Evolutionary conservation across 2,797 vertebrate species (phyloP).

Genomic region (Agapornis canus): DNA sequence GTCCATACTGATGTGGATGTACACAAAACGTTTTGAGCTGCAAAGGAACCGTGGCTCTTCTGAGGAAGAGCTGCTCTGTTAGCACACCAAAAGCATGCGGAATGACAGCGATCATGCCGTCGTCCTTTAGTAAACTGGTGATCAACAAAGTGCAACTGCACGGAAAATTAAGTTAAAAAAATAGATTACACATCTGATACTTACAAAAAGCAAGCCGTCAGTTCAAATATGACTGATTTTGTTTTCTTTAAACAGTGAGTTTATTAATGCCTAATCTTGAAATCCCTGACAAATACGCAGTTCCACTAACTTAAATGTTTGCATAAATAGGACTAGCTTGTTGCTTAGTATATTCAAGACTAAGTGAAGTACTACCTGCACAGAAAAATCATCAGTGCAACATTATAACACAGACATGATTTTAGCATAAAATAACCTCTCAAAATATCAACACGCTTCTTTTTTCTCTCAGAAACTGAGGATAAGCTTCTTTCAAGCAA

Average conservation of each 20-base stretch:
- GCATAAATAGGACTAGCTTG: slow-evolving; percentile 33
- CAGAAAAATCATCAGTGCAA: slow-evolving; percentile 14
- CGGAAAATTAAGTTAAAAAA: slow-evolving; percentile 31
- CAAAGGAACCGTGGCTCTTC: not conserved
- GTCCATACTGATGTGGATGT: fast-evolving
- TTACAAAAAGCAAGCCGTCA: slow-evolving; percentile 23
- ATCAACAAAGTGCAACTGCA: slow-evolving; percentile 4
- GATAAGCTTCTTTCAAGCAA: not conserved
- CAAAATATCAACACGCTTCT: not conserved
- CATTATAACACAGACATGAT: not conserved
- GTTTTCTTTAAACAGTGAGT: not conserved
- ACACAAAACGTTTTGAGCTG: not conserved
- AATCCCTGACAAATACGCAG: slow-evolving; percentile 49
- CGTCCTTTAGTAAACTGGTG: not conserved
- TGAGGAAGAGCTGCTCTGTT: not conserved
- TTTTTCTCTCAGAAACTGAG: not conserved
- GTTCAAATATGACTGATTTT: not conserved
- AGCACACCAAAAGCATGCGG: not conserved
- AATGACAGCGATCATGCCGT: fast-evolving
- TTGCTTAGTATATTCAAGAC: not conserved
- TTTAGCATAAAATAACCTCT: not conserved
- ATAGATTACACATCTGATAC: not conserved
- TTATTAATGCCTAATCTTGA: slow-evolving; percentile 15
- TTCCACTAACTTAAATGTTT: not conserved
- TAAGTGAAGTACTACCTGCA: not conserved